phyloP scores from a whole-genome alignment of 2,113 vertebrate genomes.

The Corvus hawaiiensis region DNA sequence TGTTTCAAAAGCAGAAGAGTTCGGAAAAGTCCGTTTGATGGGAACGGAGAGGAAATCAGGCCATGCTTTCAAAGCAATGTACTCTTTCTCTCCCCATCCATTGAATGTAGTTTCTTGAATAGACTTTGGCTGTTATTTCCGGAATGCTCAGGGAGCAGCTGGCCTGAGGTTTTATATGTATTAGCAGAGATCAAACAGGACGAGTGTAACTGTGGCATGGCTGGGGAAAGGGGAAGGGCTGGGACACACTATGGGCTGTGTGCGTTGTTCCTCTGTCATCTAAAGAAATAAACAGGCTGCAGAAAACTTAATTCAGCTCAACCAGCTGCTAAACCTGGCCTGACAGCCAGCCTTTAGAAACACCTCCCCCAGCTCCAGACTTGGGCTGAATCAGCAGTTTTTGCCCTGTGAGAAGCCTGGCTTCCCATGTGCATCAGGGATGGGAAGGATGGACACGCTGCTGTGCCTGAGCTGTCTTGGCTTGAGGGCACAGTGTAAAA shows the following conservation, averaged over 20 bases:
- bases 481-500: not conserved
- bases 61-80: not conserved
- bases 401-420: not conserved
- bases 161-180: not conserved
- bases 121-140: not conserved
- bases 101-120: not conserved
- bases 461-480: not conserved
- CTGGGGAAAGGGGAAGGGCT: not conserved
- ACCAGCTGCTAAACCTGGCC: slow-evolving; percentile 4
- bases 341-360: not conserved
- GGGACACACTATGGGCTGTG: accelerated
- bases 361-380: not conserved
- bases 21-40: not conserved
- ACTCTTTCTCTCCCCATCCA: not conserved
- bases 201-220: not conserved
- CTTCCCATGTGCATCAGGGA: accelerated
- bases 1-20: not conserved
- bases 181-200: not conserved
- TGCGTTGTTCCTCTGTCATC: not conserved
- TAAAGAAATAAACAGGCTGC: slow-evolving; percentile 13
- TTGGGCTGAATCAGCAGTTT: not conserved
- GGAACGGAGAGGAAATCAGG: not conserved
- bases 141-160: not conserved
- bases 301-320: slow-evolving; percentile 9
- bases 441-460: accelerated